Evolutionary conservation across 2,797 vertebrate species (phyloP).

Genomic region (Hemitrygon akajei): DNA sequence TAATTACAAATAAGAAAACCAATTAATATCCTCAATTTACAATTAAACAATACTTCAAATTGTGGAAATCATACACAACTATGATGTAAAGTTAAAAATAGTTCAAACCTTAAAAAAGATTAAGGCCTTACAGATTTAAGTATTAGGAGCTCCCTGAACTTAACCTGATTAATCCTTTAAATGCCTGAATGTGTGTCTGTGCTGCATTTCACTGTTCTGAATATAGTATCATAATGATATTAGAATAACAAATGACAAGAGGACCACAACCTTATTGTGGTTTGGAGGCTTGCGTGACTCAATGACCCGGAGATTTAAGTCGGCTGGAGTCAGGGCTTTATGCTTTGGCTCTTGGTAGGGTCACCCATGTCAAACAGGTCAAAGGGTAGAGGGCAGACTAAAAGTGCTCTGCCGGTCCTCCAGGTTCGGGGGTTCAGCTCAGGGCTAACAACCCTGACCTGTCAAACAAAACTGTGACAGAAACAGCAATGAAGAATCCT

Average conservation of each 20-base stretch:
- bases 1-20: constrained; percentile 13
- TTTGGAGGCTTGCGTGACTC: too few species aligned
- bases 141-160: not conserved
- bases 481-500: too few species aligned
- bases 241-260: not conserved
- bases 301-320: too few species aligned
- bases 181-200: not conserved
- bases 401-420: too few species aligned
- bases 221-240: not conserved
- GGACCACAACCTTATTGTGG: too few species aligned
- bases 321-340: too few species aligned
- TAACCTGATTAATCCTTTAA: not conserved
- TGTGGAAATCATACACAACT: not conserved
- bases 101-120: not conserved
- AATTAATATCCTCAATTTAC: constrained; percentile 3
- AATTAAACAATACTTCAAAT: not conserved
- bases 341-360: too few species aligned
- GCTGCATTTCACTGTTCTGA: not conserved
- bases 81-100: not conserved
- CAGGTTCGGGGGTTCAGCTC: too few species aligned
- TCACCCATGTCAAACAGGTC: too few species aligned
- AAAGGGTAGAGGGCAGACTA: too few species aligned
- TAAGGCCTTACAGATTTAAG: not conserved
- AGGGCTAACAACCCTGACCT: too few species aligned
- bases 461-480: too few species aligned